These are phyloP conservation scores for Anabacerthia variegaticeps DNA, from an alignment of 2,797 vertebrate species.

Conservation along the genomic window DNA sequence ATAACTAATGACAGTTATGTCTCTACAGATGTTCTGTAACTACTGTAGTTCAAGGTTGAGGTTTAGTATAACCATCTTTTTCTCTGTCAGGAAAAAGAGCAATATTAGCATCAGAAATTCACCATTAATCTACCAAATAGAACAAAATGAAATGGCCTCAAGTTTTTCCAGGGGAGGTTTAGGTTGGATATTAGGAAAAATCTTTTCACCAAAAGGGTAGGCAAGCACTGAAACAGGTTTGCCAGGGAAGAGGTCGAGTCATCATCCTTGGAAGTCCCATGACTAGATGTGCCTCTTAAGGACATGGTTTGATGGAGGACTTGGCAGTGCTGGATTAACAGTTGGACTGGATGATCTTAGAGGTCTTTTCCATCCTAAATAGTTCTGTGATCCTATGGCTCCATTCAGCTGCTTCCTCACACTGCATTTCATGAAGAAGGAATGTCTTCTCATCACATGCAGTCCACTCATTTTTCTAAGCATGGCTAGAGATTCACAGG, in stretches of 20 bases:
- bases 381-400: neutral
- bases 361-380: neutral
- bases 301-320: too few species aligned
- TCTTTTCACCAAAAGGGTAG: neutral
- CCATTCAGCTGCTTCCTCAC: neutral
- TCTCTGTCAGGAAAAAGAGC: neutral
- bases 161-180: neutral
- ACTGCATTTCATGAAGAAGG: neutral
- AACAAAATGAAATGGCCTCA: fast-evolving
- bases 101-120: neutral
- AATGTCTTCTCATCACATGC: neutral
- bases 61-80: neutral
- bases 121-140: neutral
- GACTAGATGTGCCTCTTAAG: neutral
- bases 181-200: neutral
- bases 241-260: too few species aligned
- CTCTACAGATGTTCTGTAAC: neutral
- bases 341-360: neutral
- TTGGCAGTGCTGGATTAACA: neutral
- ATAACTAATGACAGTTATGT: neutral
- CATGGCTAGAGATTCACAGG: neutral
- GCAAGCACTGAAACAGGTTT: neutral
- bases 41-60: neutral
- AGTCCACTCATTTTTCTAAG: neutral
- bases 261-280: neutral